Base-by-base conservation (phyloP, 2,797 vertebrate species). In the Melanotaenia pygmaea region DNA sequence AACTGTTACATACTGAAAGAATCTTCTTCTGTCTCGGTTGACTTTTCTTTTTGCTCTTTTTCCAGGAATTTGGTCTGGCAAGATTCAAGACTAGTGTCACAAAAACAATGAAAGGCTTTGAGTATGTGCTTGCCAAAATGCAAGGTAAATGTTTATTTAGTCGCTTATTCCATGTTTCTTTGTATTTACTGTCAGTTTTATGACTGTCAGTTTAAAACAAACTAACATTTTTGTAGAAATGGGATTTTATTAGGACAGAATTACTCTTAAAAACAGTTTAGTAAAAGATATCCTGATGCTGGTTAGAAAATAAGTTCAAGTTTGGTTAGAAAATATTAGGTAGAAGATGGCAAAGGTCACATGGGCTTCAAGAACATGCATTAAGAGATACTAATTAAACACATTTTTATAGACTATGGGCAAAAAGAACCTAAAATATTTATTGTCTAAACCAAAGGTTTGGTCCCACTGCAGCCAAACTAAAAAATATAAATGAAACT, bases 51-150 rank as follows among this genome's bases (percentile, higher is more conserved):
- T 26, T 47, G 18, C 43, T 88, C 13, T 51, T 59, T 86, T 80
- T 91, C 47, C 81, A 99, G 98, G 97, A 99, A 88, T 99, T 99
- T 89, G 97, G 97, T 82, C 94, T 99, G 22, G 96, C 97, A 63
- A 94, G 96, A 82, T 99, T 99, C 93, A 99, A 98, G 94, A 97
- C 94, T 85, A 96, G 96, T 1, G 95, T 97, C 88, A 95, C 96
- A 82, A 99, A 99, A 93, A 97, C 96, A 22, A 96, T 97, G 93
- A 99, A 98, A 78, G 96, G 97, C 62, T 99, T 98, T 88, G 97
- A 99, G 78, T 97, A 95, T 0, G 95, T 97, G 77, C 88, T 99
- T 85, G 95, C 96, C 70, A 98, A 90, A 94, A 95, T 99, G 94
- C 98, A 98, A 95, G 98, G 98, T 99, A 92, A 88, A 0, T 67